Conservation (phyloP, 2,888 invertebrate genomes). For the Rhingia campestris region DNA sequence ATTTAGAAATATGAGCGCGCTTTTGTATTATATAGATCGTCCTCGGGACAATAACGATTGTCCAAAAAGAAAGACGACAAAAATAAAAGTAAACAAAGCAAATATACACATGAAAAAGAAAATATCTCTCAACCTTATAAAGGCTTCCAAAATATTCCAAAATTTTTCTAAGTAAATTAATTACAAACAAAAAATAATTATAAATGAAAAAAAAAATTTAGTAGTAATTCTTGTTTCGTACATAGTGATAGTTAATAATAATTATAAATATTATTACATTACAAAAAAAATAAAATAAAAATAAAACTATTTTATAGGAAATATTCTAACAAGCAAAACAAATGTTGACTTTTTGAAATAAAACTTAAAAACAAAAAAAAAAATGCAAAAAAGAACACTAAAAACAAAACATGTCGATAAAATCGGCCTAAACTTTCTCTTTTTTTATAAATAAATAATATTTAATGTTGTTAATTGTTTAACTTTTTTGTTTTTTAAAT, state of each 20-base stretch:
- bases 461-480: constrained; percentile 74
- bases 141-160: constrained; percentile 75
- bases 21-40: constrained; percentile 28
- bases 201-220: constrained; percentile 50
- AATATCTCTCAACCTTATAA: constrained; percentile 72
- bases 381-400: background rate
- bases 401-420: constrained; percentile 49
- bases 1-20: constrained; percentile 43
- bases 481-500: constrained; percentile 39
- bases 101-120: constrained; percentile 19
- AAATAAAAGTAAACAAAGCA: constrained; percentile 69
- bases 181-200: constrained; percentile 52
- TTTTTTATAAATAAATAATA: constrained; percentile 56
- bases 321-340: constrained; percentile 55
- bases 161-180: constrained; percentile 73
- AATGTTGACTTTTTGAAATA: constrained; percentile 62
- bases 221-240: constrained; percentile 62
- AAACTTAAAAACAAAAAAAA: constrained; percentile 36
- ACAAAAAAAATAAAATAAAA: constrained; percentile 73
- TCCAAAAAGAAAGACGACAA: constrained; percentile 69
- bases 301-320: constrained; percentile 54
- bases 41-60: background rate
- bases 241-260: constrained; percentile 67
- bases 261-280: constrained; percentile 73
- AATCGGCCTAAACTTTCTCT: constrained; percentile 59